phyloP scores from a whole-genome alignment of 2,113 vertebrate genomes.

The Cyprinus carpio region DNA sequence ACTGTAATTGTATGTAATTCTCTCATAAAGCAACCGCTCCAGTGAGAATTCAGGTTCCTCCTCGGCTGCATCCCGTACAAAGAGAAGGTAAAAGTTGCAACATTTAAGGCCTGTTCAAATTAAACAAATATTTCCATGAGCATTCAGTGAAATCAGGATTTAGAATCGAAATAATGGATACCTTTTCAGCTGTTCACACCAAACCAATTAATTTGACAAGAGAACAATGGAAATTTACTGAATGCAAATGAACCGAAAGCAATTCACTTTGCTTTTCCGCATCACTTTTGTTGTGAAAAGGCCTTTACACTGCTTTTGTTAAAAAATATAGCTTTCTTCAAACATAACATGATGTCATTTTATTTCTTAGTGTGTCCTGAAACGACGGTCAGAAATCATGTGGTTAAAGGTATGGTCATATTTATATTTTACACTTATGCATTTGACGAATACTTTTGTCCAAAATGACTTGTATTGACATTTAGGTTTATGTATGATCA shows the following conservation, averaged over 20 bases:
- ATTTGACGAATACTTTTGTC: neutral
- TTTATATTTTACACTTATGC: neutral
- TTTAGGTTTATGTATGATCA: neutral
- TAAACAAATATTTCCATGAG: neutral
- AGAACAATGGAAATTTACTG: neutral
- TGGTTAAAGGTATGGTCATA: constrained; percentile 71
- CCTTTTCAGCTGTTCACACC: neutral
- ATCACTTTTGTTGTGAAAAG: neutral
- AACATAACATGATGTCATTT: constrained; percentile 34
- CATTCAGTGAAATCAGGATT: neutral
- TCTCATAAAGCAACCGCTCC: constrained; percentile 67
- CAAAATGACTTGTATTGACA: neutral
- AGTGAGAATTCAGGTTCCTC: constrained; percentile 67
- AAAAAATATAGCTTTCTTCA: neutral
- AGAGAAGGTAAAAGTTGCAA: constrained; percentile 70
- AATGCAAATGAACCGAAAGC: neutral
- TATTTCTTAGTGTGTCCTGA: constrained; percentile 74
- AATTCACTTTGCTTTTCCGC: neutral
- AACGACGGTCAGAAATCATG: constrained; percentile 74
- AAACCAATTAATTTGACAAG: neutral
- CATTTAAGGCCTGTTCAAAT: neutral
- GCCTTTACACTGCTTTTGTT: neutral
- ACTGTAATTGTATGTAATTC: neutral
- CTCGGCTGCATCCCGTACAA: constrained; percentile 67
- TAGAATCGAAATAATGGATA: neutral